Evolutionary conservation across 2,888 invertebrate species (phyloP).

Genomic region (Andrena bicolor): DNA sequence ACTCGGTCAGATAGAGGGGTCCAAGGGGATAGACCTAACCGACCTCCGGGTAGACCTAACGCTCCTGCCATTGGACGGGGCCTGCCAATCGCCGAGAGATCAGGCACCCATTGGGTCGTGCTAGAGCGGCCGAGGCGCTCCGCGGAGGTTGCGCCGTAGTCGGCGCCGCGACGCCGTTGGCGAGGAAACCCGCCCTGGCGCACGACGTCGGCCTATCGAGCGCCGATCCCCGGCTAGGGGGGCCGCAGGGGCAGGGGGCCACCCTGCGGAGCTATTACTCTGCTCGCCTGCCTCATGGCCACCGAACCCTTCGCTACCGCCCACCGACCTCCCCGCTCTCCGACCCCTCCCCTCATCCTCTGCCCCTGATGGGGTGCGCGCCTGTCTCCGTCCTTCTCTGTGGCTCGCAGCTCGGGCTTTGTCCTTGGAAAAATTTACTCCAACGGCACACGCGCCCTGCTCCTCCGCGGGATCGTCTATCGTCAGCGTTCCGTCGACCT

Average conservation of each 20-base stretch:
- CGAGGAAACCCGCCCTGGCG: neutral
- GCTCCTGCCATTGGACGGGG: constrained; percentile 68
- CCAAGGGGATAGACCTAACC: constrained; percentile 44
- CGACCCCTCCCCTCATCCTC: neutral
- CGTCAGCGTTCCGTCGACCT: constrained; percentile 48
- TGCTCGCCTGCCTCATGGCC: constrained; percentile 48
- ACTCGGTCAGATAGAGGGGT: constrained; percentile 63
- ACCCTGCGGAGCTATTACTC: constrained; percentile 7
- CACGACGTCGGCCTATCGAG: constrained; percentile 45
- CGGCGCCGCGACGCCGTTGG: constrained; percentile 47
- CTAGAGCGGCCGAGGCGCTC: neutral
- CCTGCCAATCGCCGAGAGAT: constrained; percentile 54
- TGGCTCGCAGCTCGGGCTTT: neutral
- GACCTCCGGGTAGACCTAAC: constrained; percentile 46
- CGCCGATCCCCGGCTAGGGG: neutral
- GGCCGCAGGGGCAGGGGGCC: neutral
- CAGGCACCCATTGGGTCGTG: constrained; percentile 56
- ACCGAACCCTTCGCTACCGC: constrained; percentile 34
- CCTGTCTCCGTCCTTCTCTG: neutral
- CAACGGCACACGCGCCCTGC: constrained; percentile 46
- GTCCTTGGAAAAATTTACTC: constrained; percentile 49
- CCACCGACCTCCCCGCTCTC: constrained; percentile 21
- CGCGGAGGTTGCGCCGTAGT: constrained; percentile 12
- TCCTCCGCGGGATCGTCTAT: constrained; percentile 29
- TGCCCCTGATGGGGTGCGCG: neutral